Evolutionary conservation across 2,888 invertebrate species (phyloP).

Genomic region (Ashinkailepas kermadecensis): DNA sequence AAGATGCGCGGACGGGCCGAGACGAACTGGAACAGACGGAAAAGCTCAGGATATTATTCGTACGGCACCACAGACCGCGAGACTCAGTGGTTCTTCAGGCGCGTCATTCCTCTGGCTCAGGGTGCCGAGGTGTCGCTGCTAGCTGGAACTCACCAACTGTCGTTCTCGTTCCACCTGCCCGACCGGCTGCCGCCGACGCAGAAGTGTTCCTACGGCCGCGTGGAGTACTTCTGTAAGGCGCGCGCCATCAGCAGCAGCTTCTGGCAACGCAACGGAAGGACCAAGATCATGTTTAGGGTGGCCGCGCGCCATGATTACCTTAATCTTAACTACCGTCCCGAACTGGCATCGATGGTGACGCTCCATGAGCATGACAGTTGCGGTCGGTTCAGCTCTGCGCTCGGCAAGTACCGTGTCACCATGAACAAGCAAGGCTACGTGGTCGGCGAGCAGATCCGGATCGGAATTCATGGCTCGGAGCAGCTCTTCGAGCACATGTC

Average conservation of each 20-base stretch:
- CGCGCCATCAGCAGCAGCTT: not conserved
- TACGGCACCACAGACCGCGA: not conserved
- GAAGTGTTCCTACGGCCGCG: not conserved
- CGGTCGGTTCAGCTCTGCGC: not conserved
- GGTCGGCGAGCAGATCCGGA: not conserved
- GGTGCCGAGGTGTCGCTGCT: not conserved
- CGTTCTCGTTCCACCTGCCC: not conserved
- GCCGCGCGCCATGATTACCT: not conserved
- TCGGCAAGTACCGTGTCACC: not conserved
- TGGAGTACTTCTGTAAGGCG: not conserved
- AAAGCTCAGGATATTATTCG: no score
- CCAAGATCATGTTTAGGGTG: not conserved
- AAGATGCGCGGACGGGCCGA: not conserved
- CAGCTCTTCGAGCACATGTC: not conserved
- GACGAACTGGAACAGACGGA: not conserved
- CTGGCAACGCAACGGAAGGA: not conserved
- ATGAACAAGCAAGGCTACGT: not conserved
- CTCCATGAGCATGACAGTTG: not conserved
- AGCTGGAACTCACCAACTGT: not conserved
- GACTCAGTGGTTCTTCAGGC: not conserved
- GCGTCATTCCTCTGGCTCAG: not conserved
- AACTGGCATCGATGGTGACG: not conserved
- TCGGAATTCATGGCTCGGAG: not conserved
- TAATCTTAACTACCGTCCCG: not conserved
- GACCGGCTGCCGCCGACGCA: not conserved